A percentile compares a stretch with the other conserved stretches of the same genome.
These are phyloP conservation scores for Centropus bengalensis DNA, from an alignment of 2,113 vertebrate genomes.

Conservation along the genomic window DNA sequence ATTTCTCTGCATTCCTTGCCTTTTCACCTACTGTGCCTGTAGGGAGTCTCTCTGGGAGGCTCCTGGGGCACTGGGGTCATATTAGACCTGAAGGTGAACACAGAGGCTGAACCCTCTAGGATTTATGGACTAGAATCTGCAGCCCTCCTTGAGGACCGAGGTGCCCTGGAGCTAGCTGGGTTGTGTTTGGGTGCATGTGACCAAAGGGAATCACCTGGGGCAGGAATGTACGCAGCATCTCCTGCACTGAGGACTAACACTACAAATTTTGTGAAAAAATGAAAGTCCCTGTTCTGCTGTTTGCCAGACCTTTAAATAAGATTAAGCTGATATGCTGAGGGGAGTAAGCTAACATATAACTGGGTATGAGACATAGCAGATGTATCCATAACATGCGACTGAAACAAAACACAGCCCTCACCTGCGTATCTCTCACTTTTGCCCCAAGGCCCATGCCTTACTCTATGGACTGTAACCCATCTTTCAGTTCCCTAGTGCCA, in stretches of 20 bases:
- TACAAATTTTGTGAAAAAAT: not conserved
- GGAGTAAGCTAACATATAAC: not conserved
- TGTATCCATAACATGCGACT: not conserved
- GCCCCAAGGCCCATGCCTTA: not conserved
- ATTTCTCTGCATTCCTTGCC: not conserved
- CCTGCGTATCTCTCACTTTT: not conserved
- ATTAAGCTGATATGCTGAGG: not conserved
- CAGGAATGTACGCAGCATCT: not conserved
- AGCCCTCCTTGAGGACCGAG: not conserved
- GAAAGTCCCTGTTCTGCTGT: not conserved
- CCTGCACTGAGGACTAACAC: not conserved
- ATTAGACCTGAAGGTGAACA: not conserved
- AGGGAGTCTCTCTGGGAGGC: not conserved
- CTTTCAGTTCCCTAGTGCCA: not conserved
- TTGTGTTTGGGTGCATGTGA: not conserved
- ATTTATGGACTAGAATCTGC: not conserved
- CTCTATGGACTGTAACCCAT: not conserved
- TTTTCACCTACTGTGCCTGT: not conserved
- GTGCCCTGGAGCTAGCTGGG: not conserved
- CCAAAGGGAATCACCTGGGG: not conserved
- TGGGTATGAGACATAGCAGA: not conserved
- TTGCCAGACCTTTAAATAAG: not conserved
- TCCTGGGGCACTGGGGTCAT: not conserved
- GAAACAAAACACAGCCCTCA: not conserved
- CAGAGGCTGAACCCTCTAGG: not conserved